Evolutionary conservation across 2,888 invertebrate genomes (phyloP), one percentile per base, ranked within the genome.

Genomic region (Fragum whitleyi): DNA sequence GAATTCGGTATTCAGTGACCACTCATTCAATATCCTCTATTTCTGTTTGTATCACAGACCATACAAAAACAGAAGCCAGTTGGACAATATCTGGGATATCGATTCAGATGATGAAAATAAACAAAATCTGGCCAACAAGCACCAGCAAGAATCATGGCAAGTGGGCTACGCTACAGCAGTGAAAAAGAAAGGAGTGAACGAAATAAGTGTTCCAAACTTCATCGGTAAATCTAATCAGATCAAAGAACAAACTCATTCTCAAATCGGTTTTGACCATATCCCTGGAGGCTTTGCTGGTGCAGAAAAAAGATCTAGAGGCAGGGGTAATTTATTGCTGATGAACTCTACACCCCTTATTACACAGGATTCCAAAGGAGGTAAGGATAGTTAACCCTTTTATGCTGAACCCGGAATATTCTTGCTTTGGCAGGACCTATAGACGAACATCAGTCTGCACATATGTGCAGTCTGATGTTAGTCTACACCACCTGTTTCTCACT

Each of bases 51-150:
- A 9, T 47, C 14, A 47, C 47, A 47, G 47, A n/a, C 5, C 16
- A n/a, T 47, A 47, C 14, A n/a, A 47, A 47, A 47, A 5, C 47
- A 47, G 16, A 9, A n/a, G n/a, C 47, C 14, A 47, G n/a, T 3
- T 19, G 5, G 47, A 61, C 6, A 61, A 32, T 61, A 61, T 61
- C n/a, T 61, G 61, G 61, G 61, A 61, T 32, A 61, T 61, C 28
- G 61, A 61, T 1, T 32, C 28, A 29, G 61, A 32, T 32, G 57
- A 57, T 6, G 21, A 11, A n/a, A 11, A 57, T 47, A 36, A 36
- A 36, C 3, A 6, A 9, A 51, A 51, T 21, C 3, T 6, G 23
- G 23, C 57, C 16, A 11, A 6, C 3, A 57, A 57, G 23, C 21
- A 57, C 23, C 21, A 57, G 28, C 61, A 21, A 32, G 14, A 11